A percentile compares a stretch with the other conserved stretches of the same genome.
Conservation (phyloP, 2,888 invertebrate genomes). For the Matsumyia berberina region DNA sequence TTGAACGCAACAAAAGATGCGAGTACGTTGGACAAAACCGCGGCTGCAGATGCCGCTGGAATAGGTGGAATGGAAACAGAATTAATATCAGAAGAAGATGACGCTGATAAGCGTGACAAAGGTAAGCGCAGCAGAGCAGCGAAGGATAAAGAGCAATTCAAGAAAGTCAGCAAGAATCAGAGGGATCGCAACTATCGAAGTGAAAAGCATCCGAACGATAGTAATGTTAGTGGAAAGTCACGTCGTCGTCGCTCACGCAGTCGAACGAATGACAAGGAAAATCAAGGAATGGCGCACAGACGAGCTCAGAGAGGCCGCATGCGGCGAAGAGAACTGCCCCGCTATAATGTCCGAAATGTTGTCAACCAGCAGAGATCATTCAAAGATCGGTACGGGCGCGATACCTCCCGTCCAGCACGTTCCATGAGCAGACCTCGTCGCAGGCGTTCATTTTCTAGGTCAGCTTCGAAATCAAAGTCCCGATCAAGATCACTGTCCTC, state of each 20-base stretch:
- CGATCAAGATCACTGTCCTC: conserved; percentile 79
- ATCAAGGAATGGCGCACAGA: conserved; percentile 64
- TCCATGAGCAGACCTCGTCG: conserved; percentile 79
- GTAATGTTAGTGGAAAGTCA: conserved; percentile 9
- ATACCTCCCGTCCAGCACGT: conserved; percentile 85
- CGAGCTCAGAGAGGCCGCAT: conserved; percentile 83
- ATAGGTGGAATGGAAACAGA: conserved; percentile 89
- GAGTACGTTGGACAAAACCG: conserved; percentile 41
- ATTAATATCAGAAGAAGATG: conserved; percentile 90
- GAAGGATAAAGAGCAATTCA: conserved; percentile 87
- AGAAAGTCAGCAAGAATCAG: conserved; percentile 91
- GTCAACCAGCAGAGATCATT: conserved; percentile 86
- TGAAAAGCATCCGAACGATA: conserved; percentile 85
- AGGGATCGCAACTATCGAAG: conserved; percentile 92
- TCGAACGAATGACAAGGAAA: conserved; percentile 82
- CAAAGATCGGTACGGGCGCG: conserved; percentile 92
- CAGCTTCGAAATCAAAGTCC: conserved; percentile 81
- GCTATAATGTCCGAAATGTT: conserved; percentile 92
- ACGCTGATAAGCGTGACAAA: conserved; percentile 81
- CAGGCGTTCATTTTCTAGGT: conserved; percentile 81
- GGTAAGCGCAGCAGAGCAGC: conserved; percentile 78
- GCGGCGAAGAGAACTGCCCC: conserved; percentile 91
- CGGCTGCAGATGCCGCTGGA: conserved; percentile 58
- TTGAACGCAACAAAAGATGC: conserved; percentile 38
- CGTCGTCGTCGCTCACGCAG: conserved; percentile 73